Base-by-base conservation (phyloP, 2,797 vertebrate genomes). In the Mormyrus hasselquistii region DNA sequence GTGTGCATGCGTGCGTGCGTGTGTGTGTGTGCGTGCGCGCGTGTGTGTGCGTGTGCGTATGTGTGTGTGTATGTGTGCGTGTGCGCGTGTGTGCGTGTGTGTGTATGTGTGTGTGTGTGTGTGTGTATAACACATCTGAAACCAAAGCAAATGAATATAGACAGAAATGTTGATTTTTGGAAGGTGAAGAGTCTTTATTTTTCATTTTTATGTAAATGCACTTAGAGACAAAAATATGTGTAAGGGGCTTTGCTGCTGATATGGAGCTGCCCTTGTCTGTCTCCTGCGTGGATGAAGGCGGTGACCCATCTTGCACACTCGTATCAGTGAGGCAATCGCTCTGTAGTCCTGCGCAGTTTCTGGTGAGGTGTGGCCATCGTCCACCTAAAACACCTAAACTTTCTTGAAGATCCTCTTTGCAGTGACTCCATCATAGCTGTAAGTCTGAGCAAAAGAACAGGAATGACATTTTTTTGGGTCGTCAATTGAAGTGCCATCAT, bases 391-490 rank as follows among this genome's bases (percentile, higher is more conserved):
- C 14, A 14, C 19, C 95, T 93, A 99, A 59, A 1, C 88, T 90
- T 91, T 97, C 92, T 99, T 99, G 94, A 98, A 99, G 94, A 96
- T 92, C 91, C 98, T 97, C 93, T 97, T 99, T 86, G 98, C 96
- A 6, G 98, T 95, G 38, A 98, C 96, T 86, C 97, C 97, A 69
- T 99, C 97, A 0, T 98, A 99, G 47, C 1, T 0, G 1, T 97
- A 99, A 90, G 85, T 96, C 98, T 99, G 95, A 92, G 94, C 92
- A 86, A 50, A 57, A 55, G 52, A 57, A 34, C 16, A 86, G 4
- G 9, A 22, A 25, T 9, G n/a, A n/a, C 2, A 4, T 16, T 41
- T 73, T 29, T 79, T 79, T 14, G 10, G 25, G 69, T 41, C 16
- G 1, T 19, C 9, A 2, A 4, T 16, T 41, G 34, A 41, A 65